Percentiles rank a stretch among this genome's conserved stretches.
phyloP scores from a whole-genome alignment of 2,888 invertebrate genomes.

The Thelaira solivaga region DNA sequence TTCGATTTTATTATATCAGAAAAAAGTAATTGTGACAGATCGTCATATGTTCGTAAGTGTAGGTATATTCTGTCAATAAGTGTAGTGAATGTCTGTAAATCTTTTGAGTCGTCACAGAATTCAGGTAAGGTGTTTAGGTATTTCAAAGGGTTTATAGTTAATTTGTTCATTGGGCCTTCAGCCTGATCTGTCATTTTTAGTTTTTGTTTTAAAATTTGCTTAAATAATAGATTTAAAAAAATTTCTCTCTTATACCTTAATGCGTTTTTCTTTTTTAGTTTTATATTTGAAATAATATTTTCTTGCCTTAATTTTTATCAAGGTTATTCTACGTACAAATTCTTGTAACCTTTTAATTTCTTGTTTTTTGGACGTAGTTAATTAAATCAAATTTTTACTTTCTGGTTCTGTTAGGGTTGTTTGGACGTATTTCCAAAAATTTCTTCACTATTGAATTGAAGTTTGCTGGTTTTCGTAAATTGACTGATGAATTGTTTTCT shows the following conservation, averaged over 20 bases:
- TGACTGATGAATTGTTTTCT: neutral
- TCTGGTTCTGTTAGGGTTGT: neutral
- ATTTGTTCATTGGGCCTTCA: too few relatives aligned
- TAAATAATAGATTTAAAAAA: neutral
- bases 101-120: neutral
- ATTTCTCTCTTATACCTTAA: neutral
- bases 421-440: neutral
- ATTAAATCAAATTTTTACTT: neutral
- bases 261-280: constrained; percentile 2
- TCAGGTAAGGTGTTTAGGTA: neutral
- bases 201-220: neutral
- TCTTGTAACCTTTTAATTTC: constrained; percentile 1
- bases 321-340: constrained; percentile 6
- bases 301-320: neutral
- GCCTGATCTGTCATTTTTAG: neutral
- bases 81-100: neutral
- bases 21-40: neutral
- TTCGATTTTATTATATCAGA: neutral
- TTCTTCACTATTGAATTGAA: neutral
- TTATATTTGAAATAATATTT: neutral
- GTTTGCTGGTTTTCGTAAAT: neutral
- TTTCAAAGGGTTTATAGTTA: neutral
- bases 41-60: neutral
- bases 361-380: neutral
- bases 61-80: neutral